Conservation (phyloP, 2,113 vertebrate genomes). For the Ancistrus triradiatus region DNA sequence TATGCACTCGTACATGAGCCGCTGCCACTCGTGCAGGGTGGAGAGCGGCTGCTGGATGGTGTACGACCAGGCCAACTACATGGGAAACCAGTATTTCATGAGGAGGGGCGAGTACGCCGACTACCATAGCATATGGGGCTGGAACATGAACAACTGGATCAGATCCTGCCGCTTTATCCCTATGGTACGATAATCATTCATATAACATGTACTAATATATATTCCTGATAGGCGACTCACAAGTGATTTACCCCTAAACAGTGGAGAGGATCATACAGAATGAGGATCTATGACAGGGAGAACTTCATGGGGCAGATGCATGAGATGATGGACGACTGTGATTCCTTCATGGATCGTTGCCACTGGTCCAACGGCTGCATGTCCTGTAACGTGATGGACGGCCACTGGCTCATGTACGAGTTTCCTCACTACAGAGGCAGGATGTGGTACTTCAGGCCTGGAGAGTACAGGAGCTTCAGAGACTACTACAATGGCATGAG, state of each 20-base stretch:
- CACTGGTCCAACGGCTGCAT: conserved; percentile 23
- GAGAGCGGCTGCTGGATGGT: conserved; percentile 51
- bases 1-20: conserved; percentile 23
- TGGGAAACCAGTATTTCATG: conserved; percentile 43
- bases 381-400: conserved; percentile 56
- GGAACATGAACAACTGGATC: conserved; percentile 16
- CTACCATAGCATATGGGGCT: conserved; percentile 45
- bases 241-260: background rate
- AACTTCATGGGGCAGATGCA: conserved; percentile 33
- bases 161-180: conserved; percentile 25
- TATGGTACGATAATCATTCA: background rate
- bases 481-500: conserved; percentile 10
- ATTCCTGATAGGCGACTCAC: background rate
- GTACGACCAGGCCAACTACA: conserved; percentile 37
- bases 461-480: conserved; percentile 25
- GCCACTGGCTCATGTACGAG: conserved; percentile 57
- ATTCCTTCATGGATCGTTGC: conserved; percentile 30
- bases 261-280: conserved; percentile 25
- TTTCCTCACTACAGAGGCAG: conserved; percentile 42
- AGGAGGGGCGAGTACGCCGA: conserved; percentile 47
- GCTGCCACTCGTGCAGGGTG: conserved; percentile 48
- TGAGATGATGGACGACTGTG: conserved; percentile 15
- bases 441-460: conserved; percentile 24
- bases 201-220: background rate
- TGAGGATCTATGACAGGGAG: conserved; percentile 27